These are phyloP conservation scores for Chamaea fasciata DNA, from an alignment of 2,113 vertebrate genomes.

Conservation along the genomic window DNA sequence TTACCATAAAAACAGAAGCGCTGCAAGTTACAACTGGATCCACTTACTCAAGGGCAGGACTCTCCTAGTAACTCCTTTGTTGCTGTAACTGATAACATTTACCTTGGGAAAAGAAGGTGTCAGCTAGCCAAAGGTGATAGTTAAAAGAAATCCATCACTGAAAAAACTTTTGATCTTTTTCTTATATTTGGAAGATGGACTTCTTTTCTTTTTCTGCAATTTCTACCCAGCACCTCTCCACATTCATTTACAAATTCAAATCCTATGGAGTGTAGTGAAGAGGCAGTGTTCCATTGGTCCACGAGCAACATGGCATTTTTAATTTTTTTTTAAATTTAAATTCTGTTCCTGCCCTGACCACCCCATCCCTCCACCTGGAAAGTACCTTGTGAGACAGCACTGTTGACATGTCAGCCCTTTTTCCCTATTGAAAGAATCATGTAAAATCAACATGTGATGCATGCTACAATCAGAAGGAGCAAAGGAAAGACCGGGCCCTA, in stretches of 20 bases:
- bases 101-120: neutral
- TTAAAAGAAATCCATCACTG: neutral
- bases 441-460: neutral
- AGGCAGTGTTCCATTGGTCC: neutral
- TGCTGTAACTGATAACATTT: neutral
- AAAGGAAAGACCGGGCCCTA: neutral
- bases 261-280: fast-evolving
- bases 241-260: neutral
- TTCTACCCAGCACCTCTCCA: neutral
- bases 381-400: neutral
- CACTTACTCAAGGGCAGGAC: neutral
- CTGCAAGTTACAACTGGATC: neutral
- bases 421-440: neutral
- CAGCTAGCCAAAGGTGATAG: neutral
- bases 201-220: neutral
- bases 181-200: neutral
- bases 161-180: neutral
- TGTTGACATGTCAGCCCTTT: neutral
- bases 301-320: neutral
- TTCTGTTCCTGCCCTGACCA: neutral
- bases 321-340: neutral
- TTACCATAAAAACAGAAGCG: neutral
- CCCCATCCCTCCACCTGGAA: neutral
- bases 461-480: neutral
- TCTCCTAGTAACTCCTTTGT: neutral